A percentile compares a stretch with the other conserved stretches of the same genome.
Conservation (phyloP, 1,140 invertebrate genomes). For the Musca vetustissima region DNA sequence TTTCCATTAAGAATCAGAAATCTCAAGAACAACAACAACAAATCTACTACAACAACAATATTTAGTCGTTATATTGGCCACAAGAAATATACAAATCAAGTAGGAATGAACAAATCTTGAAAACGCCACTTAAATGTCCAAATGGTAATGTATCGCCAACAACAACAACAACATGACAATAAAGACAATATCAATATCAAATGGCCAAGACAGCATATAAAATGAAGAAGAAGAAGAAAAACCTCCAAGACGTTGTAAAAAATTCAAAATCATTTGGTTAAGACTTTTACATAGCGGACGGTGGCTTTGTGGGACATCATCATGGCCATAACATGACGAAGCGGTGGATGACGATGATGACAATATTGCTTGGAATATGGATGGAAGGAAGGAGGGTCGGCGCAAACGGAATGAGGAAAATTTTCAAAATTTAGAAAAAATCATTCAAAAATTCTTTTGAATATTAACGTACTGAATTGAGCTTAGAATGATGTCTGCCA, state of each 20-base stretch:
- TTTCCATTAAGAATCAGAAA: conserved; percentile 10
- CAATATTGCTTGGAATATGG: too few relatives aligned
- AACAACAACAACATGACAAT: too few relatives aligned
- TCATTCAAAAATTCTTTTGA: too few relatives aligned
- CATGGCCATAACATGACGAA: too few relatives aligned
- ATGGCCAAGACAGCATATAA: neutral
- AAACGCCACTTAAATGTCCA: conserved; percentile 15
- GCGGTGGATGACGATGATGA: too few relatives aligned
- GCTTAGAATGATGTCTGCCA: too few relatives aligned
- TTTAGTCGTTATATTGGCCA: neutral
- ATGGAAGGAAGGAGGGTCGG: too few relatives aligned
- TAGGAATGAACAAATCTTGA: conserved; percentile 17
- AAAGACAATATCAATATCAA: too few relatives aligned
- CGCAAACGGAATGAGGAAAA: too few relatives aligned
- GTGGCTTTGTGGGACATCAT: neutral
- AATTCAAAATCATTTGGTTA: conserved; percentile 17
- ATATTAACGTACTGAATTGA: too few relatives aligned
- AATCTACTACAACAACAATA: neutral
- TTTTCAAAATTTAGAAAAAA: too few relatives aligned
- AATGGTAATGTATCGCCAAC: too few relatives aligned
- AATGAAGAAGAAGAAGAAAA: neutral
- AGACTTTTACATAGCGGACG: neutral
- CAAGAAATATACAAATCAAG: neutral
- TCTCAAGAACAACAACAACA: neutral
- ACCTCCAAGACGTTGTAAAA: conserved; percentile 3